phyloP scores from a whole-genome alignment of 1,140 invertebrate genomes.

The Pectinophora gossypiella region DNA sequence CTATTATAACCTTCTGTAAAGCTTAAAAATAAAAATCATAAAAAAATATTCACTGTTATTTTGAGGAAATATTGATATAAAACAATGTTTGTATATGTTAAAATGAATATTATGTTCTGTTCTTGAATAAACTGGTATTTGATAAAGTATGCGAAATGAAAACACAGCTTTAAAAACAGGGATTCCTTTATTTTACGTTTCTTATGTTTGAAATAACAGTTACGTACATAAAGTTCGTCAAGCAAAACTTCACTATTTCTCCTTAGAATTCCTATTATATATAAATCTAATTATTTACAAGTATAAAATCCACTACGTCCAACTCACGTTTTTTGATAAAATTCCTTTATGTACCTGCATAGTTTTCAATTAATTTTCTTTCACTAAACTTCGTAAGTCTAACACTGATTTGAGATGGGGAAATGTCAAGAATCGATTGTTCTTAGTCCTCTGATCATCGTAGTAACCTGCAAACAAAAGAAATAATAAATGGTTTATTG shows the following conservation, averaged over 20 bases:
- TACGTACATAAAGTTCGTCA: conserved; percentile 57
- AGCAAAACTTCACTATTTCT: conserved; percentile 58
- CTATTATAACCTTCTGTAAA: no score
- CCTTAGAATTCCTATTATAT: conserved; percentile 42
- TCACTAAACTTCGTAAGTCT: conserved; percentile 10
- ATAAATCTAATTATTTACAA: conserved; percentile 60
- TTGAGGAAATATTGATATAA: no score
- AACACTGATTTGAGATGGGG: conserved; percentile 44
- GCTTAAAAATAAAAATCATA: no score
- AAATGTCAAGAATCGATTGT: conserved; percentile 24
- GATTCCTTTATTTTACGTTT: conserved; percentile 48
- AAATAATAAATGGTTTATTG: no score
- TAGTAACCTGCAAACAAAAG: conserved; percentile 44
- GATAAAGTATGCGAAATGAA: background rate
- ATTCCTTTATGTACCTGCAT: conserved; percentile 33
- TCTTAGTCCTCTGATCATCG: conserved; percentile 44
- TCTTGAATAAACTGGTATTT: background rate
- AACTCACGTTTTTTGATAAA: conserved; percentile 41
- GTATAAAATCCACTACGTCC: conserved; percentile 64
- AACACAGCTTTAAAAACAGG: conserved; percentile 32
- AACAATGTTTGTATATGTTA: no score
- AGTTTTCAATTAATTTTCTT: conserved; percentile 32
- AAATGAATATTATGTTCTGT: no score
- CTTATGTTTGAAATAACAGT: conserved; percentile 52
- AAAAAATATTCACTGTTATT: no score